phyloP scores from a whole-genome alignment of 2,888 invertebrate species.

The Acrocyrtus sp. region DNA sequence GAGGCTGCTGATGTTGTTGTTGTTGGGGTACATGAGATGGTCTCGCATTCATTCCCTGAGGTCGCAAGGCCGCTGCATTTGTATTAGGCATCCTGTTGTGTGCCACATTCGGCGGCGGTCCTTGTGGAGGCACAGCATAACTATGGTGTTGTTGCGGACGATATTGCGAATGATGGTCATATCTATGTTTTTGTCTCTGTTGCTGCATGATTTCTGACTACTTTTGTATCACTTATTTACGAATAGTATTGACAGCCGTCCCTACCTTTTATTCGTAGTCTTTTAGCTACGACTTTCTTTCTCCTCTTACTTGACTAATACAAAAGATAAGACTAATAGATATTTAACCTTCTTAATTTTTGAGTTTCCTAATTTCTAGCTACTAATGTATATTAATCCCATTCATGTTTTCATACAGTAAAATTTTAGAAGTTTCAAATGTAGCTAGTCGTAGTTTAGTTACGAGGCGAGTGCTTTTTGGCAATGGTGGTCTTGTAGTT shows the following conservation, averaged over 20 bases:
- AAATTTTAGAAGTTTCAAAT: no score
- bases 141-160: constrained; percentile 23
- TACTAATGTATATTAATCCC: not conserved
- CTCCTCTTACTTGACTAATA: constrained; percentile 7
- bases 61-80: constrained; percentile 43
- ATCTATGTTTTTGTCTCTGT: no score
- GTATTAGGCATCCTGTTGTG: constrained; percentile 48
- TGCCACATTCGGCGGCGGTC: constrained; percentile 40
- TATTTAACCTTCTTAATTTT: not conserved
- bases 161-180: constrained; percentile 35
- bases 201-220: constrained; percentile 38
- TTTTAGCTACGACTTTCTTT: constrained; percentile 1
- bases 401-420: not conserved
- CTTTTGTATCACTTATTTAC: constrained; percentile 5
- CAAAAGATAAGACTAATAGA: constrained; percentile 15
- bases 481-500: no score
- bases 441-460: not conserved
- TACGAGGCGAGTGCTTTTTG: not conserved
- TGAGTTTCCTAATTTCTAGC: not conserved
- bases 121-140: constrained; percentile 49
- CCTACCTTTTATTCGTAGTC: not conserved
- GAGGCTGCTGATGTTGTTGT: constrained; percentile 41
- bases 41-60: constrained; percentile 47
- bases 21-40: constrained; percentile 33
- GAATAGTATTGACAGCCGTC: no score